Percentiles rank a stretch among this genome's conserved stretches.
Conservation (phyloP, 2,888 invertebrate genomes). For the Agrypnus murinus region DNA sequence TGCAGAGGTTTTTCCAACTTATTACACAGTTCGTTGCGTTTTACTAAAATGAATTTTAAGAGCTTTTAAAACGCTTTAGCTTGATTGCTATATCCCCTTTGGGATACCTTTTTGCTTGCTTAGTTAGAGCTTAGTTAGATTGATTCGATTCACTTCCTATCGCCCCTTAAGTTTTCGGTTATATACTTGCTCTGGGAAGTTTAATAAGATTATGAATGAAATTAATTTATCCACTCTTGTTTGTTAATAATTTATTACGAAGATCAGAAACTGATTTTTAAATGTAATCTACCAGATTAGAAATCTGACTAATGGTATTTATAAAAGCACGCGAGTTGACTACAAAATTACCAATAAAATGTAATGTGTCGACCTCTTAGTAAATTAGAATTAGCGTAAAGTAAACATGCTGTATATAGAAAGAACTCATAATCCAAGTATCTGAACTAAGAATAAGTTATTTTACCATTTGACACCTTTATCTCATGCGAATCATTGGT, state of each 20-base stretch:
- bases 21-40: constrained; percentile 17
- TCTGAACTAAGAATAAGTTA: too few relatives aligned
- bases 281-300: too few relatives aligned
- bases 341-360: too few relatives aligned
- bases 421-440: too few relatives aligned
- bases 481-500: too few relatives aligned
- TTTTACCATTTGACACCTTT: too few relatives aligned
- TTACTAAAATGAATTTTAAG: constrained; percentile 25
- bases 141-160: not conserved
- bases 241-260: not conserved
- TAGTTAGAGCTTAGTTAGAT: constrained; percentile 7
- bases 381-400: too few relatives aligned
- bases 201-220: constrained; percentile 12
- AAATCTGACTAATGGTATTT: too few relatives aligned
- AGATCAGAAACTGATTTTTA: not conserved
- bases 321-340: too few relatives aligned
- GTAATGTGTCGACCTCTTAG: too few relatives aligned
- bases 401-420: too few relatives aligned
- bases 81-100: not conserved
- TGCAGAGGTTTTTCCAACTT: not conserved
- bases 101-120: constrained; percentile 12
- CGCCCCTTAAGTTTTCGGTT: not conserved
- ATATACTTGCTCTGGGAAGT: not conserved
- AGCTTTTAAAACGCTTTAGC: constrained; percentile 17
- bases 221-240: constrained; percentile 17